These are phyloP conservation scores for Wasmannia auropunctata DNA, from an alignment of 1,140 invertebrate species.

Conservation along the genomic window DNA sequence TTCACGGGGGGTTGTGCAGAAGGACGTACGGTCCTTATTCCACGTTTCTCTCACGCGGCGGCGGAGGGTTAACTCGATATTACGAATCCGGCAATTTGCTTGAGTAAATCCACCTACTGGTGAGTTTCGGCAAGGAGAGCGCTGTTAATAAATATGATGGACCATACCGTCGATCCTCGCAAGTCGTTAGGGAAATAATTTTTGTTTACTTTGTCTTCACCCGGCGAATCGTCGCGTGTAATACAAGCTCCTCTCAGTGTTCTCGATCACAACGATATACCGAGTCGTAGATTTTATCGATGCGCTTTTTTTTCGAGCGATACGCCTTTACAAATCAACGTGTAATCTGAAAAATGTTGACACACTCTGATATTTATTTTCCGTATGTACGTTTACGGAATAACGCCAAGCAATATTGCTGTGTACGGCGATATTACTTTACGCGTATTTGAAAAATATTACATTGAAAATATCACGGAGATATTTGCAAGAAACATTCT, in stretches of 20 bases:
- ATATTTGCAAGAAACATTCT: constrained; percentile 57
- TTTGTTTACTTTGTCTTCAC: constrained; percentile 44
- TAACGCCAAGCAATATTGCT: constrained; percentile 30
- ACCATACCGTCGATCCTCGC: constrained; percentile 31
- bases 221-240: constrained; percentile 5
- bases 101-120: constrained; percentile 63
- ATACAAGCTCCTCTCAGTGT: neutral
- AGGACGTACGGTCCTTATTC: constrained; percentile 36
- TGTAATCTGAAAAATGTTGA: constrained; percentile 19
- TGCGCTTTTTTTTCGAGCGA: neutral
- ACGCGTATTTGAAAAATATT: constrained; percentile 57
- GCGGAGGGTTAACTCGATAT: constrained; percentile 67
- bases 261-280: neutral
- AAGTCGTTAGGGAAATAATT: constrained; percentile 43
- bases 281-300: neutral
- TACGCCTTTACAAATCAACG: constrained; percentile 19
- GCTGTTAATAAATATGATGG: constrained; percentile 55
- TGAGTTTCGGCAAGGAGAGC: constrained; percentile 39
- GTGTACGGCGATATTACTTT: constrained; percentile 43
- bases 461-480: constrained; percentile 45
- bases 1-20: constrained; percentile 33
- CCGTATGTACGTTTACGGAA: neutral
- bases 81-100: constrained; percentile 70
- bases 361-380: constrained; percentile 12
- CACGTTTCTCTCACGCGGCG: neutral